Evolutionary conservation across 2,888 invertebrate genomes (phyloP).

Genomic region (Artemia sinica): DNA sequence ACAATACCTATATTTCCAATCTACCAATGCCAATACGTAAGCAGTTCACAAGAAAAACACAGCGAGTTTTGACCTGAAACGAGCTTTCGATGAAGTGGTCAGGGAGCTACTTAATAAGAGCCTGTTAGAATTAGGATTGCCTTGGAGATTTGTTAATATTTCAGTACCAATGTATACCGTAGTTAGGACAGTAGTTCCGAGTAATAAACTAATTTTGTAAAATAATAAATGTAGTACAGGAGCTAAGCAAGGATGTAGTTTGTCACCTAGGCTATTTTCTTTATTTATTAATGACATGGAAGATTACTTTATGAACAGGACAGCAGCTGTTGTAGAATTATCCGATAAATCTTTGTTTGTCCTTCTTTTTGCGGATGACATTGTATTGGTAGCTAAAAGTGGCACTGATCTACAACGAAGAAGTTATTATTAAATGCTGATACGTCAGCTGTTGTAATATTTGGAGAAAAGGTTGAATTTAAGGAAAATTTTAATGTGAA

Average conservation of each 20-base stretch:
- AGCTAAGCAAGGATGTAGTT: neutral
- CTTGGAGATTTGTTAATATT: no score
- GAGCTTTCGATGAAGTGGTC: no score
- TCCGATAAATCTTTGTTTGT: neutral
- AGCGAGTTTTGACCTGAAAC: no score
- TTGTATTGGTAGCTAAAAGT: neutral
- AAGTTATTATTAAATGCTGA: neutral
- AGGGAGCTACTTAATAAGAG: no score
- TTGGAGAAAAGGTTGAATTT: neutral
- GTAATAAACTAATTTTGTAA: neutral
- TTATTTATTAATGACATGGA: neutral
- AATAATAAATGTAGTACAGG: neutral
- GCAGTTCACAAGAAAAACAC: no score
- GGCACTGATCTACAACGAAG: neutral
- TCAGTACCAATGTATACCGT: no score
- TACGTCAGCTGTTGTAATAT: neutral
- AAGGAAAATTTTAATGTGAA: slow-evolving; percentile 5
- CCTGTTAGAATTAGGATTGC: no score
- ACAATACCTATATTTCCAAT: no score
- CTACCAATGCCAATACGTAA: no score
- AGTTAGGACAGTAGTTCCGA: no score
- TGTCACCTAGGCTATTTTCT: slow-evolving; percentile 5
- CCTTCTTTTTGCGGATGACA: slow-evolving; percentile 7
- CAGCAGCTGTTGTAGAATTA: neutral
- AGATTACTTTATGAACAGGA: neutral